phyloP scores from a whole-genome alignment of 2,888 invertebrate genomes.

The Brachypalpus laphriformis region DNA sequence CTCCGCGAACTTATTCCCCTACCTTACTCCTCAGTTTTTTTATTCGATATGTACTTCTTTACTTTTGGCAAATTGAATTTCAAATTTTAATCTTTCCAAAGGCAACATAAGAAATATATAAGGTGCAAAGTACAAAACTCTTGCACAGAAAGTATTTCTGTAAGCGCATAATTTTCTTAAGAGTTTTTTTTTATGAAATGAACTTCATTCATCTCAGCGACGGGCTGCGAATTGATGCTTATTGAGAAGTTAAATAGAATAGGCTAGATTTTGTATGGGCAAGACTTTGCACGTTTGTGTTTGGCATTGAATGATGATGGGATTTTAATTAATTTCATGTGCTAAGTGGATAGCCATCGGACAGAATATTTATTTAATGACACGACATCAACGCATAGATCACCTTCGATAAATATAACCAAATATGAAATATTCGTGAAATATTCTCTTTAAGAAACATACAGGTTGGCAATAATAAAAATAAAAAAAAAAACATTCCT shows the following conservation, averaged over 20 bases:
- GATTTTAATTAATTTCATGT: slow-evolving; percentile 14
- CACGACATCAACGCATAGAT: background rate
- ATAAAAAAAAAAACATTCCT: no score
- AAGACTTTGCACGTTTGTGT: background rate
- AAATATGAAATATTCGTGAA: no score
- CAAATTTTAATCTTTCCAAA: background rate
- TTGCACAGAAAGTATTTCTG: background rate
- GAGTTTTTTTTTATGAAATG: no score
- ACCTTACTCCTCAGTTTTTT: no score
- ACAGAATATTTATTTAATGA: background rate
- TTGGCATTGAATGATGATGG: slow-evolving; percentile 2
- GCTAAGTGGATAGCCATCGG: background rate
- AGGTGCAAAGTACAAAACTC: background rate
- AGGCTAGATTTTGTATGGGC: background rate
- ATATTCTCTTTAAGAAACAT: no score
- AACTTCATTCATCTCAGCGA: no score
- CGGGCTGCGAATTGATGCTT: slow-evolving; percentile 13
- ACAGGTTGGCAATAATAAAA: no score
- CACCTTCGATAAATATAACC: background rate
- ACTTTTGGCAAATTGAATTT: slow-evolving; percentile 16
- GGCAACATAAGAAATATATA: background rate
- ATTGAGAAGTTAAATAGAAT: slow-evolving; percentile 15
- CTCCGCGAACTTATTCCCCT: background rate
- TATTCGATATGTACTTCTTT: background rate
- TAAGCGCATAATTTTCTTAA: background rate